Evolutionary conservation across 2,113 vertebrate species (phyloP).

Genomic region (Pterophyllum scalare): DNA sequence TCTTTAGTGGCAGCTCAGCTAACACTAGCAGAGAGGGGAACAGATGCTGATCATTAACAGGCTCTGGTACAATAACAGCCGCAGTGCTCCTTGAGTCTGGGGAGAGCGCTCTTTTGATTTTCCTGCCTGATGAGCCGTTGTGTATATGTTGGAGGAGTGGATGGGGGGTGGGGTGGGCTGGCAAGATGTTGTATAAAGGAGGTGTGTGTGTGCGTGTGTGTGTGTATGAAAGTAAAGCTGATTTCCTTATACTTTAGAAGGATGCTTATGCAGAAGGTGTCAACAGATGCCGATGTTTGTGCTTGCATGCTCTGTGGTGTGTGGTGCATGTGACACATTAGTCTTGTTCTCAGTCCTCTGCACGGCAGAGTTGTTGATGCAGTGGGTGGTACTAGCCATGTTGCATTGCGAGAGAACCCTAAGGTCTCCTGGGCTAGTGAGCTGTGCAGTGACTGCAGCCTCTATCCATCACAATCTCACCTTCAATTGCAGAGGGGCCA

Average conservation of each 20-base stretch:
- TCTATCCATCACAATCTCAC: slow-evolving; percentile 74
- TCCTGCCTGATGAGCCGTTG: slow-evolving; percentile 73
- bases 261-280: slow-evolving; percentile 28
- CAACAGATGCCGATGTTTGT: slow-evolving; percentile 50
- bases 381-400: slow-evolving; percentile 36
- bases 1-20: slow-evolving; percentile 58
- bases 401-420: slow-evolving; percentile 37
- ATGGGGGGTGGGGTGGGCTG: background rate
- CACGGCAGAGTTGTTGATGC: slow-evolving; percentile 38
- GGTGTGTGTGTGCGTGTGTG: slow-evolving; percentile 23
- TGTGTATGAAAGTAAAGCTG: background rate
- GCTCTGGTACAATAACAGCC: slow-evolving; percentile 74
- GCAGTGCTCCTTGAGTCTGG: slow-evolving; percentile 67
- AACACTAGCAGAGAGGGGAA: slow-evolving; percentile 60
- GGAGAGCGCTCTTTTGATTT: slow-evolving; percentile 72
- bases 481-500: slow-evolving; percentile 48
- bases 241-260: slow-evolving; percentile 32
- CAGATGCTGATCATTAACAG: slow-evolving; percentile 79
- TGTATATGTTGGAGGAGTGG: slow-evolving; percentile 56
- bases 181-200: slow-evolving; percentile 48
- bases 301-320: slow-evolving; percentile 20
- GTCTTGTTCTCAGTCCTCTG: slow-evolving; percentile 20
- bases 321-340: slow-evolving; percentile 10
- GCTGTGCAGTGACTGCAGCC: slow-evolving; percentile 52
- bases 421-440: slow-evolving; percentile 44